phyloP scores from a whole-genome alignment of 53 echinoderm and acorn worm species.

The Crossaster papposus region DNA sequence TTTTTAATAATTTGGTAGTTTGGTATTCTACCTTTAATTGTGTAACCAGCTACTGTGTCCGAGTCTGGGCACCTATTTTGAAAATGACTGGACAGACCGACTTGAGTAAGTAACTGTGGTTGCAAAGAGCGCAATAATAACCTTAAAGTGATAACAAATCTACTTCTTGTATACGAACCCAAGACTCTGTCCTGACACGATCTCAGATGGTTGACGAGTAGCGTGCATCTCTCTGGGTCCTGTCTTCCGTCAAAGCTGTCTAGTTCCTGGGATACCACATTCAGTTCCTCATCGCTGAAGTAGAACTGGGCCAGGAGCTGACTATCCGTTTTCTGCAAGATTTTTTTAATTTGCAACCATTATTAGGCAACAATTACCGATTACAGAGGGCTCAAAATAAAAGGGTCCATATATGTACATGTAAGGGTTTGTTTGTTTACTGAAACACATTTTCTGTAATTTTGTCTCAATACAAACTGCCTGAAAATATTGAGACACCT shows the following conservation, averaged over 20 bases:
- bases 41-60: too few species aligned
- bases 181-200: constrained; percentile 93
- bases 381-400: not conserved
- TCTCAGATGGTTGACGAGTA: constrained; percentile 89
- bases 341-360: not conserved
- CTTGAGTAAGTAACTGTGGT: too few species aligned
- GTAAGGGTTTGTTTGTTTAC: too few species aligned
- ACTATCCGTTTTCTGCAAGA: constrained; percentile 84
- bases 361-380: too few species aligned
- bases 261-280: constrained; percentile 87
- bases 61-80: too few species aligned
- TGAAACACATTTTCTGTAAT: too few species aligned
- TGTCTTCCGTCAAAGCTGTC: constrained; percentile 98
- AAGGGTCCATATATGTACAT: not conserved
- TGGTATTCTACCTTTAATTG: too few species aligned
- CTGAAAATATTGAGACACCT: too few species aligned
- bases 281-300: constrained; percentile 91
- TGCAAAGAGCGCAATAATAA: not conserved
- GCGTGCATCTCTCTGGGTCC: constrained; percentile 93
- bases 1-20: too few species aligned
- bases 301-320: constrained; percentile 96
- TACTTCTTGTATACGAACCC: constrained; percentile 56
- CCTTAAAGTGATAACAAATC: not conserved
- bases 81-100: too few species aligned
- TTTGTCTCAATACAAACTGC: too few species aligned